These are phyloP conservation scores for Drosophila chauvacae DNA, from an alignment of 1,140 invertebrate genomes.

Conservation along the genomic window DNA sequence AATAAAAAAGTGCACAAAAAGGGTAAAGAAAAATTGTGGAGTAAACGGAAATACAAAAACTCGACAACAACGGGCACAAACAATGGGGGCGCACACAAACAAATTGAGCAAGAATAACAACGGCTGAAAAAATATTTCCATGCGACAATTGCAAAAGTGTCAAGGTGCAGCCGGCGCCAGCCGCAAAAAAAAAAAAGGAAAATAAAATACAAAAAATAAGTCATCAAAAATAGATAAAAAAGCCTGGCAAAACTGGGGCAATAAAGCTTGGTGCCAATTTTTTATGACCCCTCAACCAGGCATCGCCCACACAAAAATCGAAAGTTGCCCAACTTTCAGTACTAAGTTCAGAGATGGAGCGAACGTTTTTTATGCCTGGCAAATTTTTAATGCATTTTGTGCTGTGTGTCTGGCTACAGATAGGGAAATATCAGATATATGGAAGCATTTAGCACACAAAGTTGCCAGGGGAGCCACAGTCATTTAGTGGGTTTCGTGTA, in stretches of 20 bases:
- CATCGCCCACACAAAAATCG: slow-evolving; percentile 37
- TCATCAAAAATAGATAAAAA: slow-evolving; percentile 26
- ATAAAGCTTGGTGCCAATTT: slow-evolving; percentile 49
- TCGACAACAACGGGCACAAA: slow-evolving; percentile 29
- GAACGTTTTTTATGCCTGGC: slow-evolving; percentile 26
- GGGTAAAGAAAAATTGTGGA: slow-evolving; percentile 22
- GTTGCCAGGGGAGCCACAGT: slow-evolving; percentile 9
- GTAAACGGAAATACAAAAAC: slow-evolving; percentile 31
- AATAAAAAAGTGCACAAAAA: slow-evolving; percentile 36
- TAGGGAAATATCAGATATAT: slow-evolving; percentile 31
- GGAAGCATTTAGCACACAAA: slow-evolving; percentile 27
- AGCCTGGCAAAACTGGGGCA: slow-evolving; percentile 29
- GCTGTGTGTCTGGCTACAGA: slow-evolving; percentile 23
- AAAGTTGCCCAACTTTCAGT: slow-evolving; percentile 41
- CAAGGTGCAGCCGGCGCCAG: slow-evolving; percentile 51
- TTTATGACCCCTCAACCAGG: slow-evolving; percentile 4
- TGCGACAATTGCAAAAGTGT: slow-evolving; percentile 57
- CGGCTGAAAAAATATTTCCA: slow-evolving; percentile 47
- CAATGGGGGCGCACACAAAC: slow-evolving; percentile 38
- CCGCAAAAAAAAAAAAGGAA: slow-evolving; percentile 24
- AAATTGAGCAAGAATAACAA: slow-evolving; percentile 54
- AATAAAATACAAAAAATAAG: slow-evolving; percentile 12
- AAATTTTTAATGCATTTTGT: slow-evolving; percentile 42
- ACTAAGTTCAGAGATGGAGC: slow-evolving; percentile 10
- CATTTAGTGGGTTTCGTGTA: slow-evolving; percentile 19